Evolutionary conservation across 2,113 vertebrate genomes (phyloP).

Genomic region (Campylomormyrus numenius): DNA sequence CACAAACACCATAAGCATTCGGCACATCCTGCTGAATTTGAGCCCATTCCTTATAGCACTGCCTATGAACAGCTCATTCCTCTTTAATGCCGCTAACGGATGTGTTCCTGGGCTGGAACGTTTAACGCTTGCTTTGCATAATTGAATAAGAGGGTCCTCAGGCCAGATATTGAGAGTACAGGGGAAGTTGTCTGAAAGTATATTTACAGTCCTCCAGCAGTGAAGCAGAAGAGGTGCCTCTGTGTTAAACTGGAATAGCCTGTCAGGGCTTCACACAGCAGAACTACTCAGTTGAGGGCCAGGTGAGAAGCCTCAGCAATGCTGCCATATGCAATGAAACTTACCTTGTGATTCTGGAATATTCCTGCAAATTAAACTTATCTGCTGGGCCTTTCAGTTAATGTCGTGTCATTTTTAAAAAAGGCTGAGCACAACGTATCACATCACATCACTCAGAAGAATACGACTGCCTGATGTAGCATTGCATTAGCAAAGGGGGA

Average conservation of each 20-base stretch:
- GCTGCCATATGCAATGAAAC: background rate
- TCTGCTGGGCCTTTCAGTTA: background rate
- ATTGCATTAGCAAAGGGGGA: background rate
- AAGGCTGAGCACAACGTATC: background rate
- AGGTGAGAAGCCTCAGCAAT: background rate
- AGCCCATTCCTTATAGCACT: background rate
- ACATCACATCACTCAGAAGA: background rate
- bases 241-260: conserved; percentile 25
- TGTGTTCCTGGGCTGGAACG: conserved; percentile 22
- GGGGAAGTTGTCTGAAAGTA: conserved; percentile 21
- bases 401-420: background rate
- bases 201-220: conserved; percentile 29
- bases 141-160: conserved; percentile 18
- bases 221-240: conserved; percentile 5
- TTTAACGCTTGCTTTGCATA: conserved; percentile 36
- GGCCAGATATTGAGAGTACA: conserved; percentile 7
- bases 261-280: conserved; percentile 19
- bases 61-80: conserved; percentile 32
- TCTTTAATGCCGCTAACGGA: conserved; percentile 32
- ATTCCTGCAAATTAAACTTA: background rate
- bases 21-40: background rate
- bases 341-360: background rate
- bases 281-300: conserved; percentile 19
- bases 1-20: background rate
- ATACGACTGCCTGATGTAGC: background rate